Base-by-base conservation (phyloP, 1,140 invertebrate species). In the Solen grandis region DNA sequence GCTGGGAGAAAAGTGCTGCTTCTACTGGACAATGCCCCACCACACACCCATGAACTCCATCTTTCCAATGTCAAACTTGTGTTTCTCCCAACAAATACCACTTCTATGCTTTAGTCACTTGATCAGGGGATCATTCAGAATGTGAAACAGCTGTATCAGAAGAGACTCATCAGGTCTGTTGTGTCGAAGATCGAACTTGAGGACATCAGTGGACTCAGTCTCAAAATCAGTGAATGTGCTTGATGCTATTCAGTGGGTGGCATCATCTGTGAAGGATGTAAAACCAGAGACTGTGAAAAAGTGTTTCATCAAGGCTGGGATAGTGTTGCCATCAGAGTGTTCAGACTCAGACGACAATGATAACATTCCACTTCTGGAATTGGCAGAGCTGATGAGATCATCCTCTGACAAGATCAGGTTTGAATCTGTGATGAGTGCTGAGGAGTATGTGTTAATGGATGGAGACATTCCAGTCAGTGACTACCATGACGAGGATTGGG, bases 1-100 rank as follows among this genome's bases (percentile, higher is more conserved):
- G 16, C 83, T 41, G 69, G 66, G 16, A 19, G 78, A 2, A 57
- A 81, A 3, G 80, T 80, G 31, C 1, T 84, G 14, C 46, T 86
- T n/a, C 59, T 80, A 50, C 29, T 80, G 10, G 75, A 84, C 63
- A 84, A 84, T 46, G 74, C 76, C 25, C 22, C 76, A 55, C 78
- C 72, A n/a, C 86, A 85, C 62, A 29, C 69, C n/a, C 41, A 79
- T 35, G 63, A 70, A 2, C 10, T 41, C 14, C 65, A 69, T 8
- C 38, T 74, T 35, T 66, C 13, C n/a, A 68, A 79, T 36, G 70
- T 87, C 13, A 82, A 52, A 46, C 4, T 81, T 0, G 35, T 70
- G 31, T 80, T 62, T 66, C 63, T 66, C 10, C 63, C 63, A 66
- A 38, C 63, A 8, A 66, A 66, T 22, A 66, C 66, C 52, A 70